Evolutionary conservation across 2,888 invertebrate species (phyloP), one percentile per base, ranked within the genome.

Genomic region (Tachina lurida): DNA sequence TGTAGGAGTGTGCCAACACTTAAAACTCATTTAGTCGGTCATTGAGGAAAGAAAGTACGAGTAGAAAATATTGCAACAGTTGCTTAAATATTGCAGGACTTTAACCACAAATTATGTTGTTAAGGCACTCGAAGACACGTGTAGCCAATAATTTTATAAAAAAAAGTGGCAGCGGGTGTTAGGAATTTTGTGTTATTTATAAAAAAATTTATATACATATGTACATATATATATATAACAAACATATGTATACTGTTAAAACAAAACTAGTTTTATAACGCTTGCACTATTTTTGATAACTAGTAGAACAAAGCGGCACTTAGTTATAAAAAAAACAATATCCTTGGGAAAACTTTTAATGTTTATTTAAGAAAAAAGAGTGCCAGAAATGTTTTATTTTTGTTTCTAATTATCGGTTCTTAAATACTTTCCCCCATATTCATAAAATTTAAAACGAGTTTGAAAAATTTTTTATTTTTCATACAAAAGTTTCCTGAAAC

Each of bases 41-140:
- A 67, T 67, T 47, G 73, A 54, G 67, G 39, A 71, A 54, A 10
- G 19, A 63, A 56, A 47, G 41, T n/a, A n/a, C n/a, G n/a, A n/a
- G n/a, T 15, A 54, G 10, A 70, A 45, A 81, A 73, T 85, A 85
- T 85, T 75, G 78, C 73, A 82, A 82, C 85, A 85, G 85, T 85
- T 85, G 85, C 68, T 82, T 78, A 75, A 78, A 74, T 41, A 65
- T 60, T 52, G 41, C 54, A 49, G 54, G 56, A 54, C 79, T 87
- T 73, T 43, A 71, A 80, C 84, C 79, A 63, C 83, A 85, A 87
- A 87, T 87, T 84, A 87, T 83, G 76, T 84, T 84, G 82, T 87
- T 85, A 82, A 82, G 82, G 65, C n/a, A 41, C 22, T 47, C 45
- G 45, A 41, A n/a, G 84, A 49, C 85, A 85, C 85, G 85, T 85